These are phyloP conservation scores for Hermatobates lingyangjiaoensis DNA, from an alignment of 1,140 invertebrate genomes.

Conservation along the genomic window DNA sequence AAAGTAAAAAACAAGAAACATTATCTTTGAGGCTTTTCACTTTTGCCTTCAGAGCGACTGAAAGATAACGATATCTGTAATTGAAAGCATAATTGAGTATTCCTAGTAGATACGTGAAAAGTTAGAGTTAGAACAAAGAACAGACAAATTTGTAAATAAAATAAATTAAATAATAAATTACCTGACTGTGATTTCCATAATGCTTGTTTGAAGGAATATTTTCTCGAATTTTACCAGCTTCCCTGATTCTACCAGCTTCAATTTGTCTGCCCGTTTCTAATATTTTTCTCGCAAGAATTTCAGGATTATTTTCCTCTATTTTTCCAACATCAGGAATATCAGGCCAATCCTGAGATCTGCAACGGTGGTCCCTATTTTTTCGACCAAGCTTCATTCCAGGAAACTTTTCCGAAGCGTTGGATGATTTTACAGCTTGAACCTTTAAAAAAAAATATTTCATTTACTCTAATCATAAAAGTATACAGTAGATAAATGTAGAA, in stretches of 20 bases:
- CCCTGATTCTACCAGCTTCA: conserved; percentile 49
- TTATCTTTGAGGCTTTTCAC: no score
- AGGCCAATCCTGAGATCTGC: conserved; percentile 72
- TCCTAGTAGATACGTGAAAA: background rate
- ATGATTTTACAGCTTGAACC: no score
- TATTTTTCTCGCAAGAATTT: conserved; percentile 72
- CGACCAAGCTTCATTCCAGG: conserved; percentile 21
- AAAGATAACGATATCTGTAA: no score
- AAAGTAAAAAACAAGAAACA: no score
- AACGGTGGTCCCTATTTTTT: conserved; percentile 49
- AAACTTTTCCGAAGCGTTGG: no score
- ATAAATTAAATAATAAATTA: background rate
- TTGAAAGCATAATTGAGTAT: no score
- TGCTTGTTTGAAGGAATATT: background rate
- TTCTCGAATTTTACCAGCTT: conserved; percentile 10
- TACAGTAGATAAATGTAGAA: no score
- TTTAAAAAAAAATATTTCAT: no score
- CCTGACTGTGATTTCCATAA: background rate
- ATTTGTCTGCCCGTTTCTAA: conserved; percentile 71
- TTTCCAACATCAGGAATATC: conserved; percentile 74
- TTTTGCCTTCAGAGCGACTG: no score
- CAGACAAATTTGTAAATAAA: background rate
- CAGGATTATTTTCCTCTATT: conserved; percentile 79
- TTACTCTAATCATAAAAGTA: no score
- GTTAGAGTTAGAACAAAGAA: background rate